Conservation (phyloP, 2,113 vertebrate species). For the Mirza zaza region DNA sequence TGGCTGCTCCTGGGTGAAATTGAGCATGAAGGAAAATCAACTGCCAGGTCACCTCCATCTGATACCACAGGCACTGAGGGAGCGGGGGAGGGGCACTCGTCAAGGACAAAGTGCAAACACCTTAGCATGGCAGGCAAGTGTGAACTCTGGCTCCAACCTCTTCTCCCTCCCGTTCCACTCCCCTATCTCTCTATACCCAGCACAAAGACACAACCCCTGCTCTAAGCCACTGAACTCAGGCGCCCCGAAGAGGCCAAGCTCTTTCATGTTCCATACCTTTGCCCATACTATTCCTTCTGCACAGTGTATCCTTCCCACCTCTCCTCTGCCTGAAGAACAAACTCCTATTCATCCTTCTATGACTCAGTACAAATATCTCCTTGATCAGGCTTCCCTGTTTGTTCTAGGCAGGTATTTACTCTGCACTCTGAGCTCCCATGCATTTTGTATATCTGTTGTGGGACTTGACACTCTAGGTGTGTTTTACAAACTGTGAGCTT, state of each 20-base stretch:
- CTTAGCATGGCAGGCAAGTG: background rate
- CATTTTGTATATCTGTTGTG: background rate
- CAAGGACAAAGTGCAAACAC: background rate
- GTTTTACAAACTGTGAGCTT: background rate
- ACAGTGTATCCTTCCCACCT: background rate
- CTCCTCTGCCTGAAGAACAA: background rate
- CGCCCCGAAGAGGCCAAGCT: background rate
- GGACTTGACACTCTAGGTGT: background rate
- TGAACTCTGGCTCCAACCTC: background rate
- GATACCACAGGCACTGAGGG: background rate
- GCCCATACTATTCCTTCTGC: background rate
- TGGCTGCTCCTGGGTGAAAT: background rate
- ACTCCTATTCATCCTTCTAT: background rate
- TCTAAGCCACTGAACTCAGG: background rate
- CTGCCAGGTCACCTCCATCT: constrained; percentile 7
- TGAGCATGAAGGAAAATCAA: background rate
- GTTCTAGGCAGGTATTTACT: background rate
- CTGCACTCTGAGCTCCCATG: background rate
- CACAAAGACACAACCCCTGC: background rate
- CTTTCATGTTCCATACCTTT: background rate
- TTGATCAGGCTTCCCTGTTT: background rate
- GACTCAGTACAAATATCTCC: background rate
- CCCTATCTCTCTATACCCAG: background rate
- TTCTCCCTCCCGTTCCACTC: background rate
- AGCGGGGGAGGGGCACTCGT: background rate